Base-by-base conservation (phyloP, 2,113 vertebrate species). In the Micronisus gabar region DNA sequence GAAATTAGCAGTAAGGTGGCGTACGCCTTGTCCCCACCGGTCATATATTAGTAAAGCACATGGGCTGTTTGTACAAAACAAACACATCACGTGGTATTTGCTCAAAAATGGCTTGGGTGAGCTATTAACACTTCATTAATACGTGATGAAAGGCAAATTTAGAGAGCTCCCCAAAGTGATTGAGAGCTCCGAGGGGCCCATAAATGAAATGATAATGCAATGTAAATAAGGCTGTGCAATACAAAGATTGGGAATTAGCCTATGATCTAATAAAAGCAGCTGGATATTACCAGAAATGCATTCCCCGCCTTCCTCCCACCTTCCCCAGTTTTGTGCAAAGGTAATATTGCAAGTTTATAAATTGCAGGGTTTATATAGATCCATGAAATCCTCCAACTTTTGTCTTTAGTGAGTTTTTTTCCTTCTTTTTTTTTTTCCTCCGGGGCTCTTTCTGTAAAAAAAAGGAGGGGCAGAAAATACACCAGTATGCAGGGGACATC, bases 121-220 rank as follows among this genome's bases (percentile, higher is more conserved):
- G 94, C 94, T 88, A 97, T 97, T 96, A 96, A 80, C 93, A 73
- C 89, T 88, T 97, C 96, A 95, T 96, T 97, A 97, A 97, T 97
- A 90, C 23, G 7, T 93, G 91, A 97, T 95, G 97, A 95, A 97
- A 97, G 89, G 86, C 94, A 93, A 95, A 93, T 95, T 94, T 86
- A 95, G 91, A 91, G 96, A 95, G 74, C 84, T 97, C 93, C 96
- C 95, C 91, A 56, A 97, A 97, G 96, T 93, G 81, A 84, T 22
- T n/a, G 84, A 93, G 89, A 88, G 58, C 78, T 88, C 89, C 6
- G 0, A 80, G 84, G 84, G 89, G 62, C 86, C 84, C 84, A 47
- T 90, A 96, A 97, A 91, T 95, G 91, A 95, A 95, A 97, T 82
- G 94, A 96, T 96, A 97, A 97, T 95, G 89, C 38, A 95, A 87